Evolutionary conservation across 2,113 vertebrate genomes (phyloP).

Genomic region (Vombatus ursinus): DNA sequence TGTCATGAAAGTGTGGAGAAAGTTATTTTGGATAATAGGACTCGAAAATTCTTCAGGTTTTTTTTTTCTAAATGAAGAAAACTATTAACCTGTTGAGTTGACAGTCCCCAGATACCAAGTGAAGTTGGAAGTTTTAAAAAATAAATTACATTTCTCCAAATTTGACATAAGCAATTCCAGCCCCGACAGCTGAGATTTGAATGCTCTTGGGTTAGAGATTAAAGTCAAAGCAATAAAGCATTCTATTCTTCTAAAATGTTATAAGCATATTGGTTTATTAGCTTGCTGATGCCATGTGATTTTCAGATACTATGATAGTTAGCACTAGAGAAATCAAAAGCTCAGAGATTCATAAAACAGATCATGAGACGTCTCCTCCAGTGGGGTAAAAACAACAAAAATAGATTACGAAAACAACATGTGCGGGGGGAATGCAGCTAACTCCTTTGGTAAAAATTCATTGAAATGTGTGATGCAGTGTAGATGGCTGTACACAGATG

Average conservation of each 20-base stretch:
- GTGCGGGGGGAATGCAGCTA: not conserved
- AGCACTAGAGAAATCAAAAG: not conserved
- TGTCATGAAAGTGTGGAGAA: not conserved
- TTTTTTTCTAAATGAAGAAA: constrained; percentile 19
- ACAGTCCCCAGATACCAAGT: not conserved
- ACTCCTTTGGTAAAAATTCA: not conserved
- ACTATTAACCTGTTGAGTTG: not conserved
- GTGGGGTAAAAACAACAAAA: not conserved
- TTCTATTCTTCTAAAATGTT: not conserved
- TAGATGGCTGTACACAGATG: not conserved
- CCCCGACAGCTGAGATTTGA: not conserved
- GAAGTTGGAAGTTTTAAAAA: not conserved
- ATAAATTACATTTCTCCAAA: not conserved
- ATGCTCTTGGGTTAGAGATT: not conserved
- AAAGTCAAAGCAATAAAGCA: constrained; percentile 7
- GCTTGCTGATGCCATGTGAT: not conserved
- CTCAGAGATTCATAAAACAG: not conserved
- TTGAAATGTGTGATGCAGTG: not conserved
- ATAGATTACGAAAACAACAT: not conserved
- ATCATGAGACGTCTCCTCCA: not conserved
- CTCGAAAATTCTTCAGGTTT: not conserved
- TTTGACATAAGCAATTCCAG: not conserved
- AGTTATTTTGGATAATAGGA: not conserved
- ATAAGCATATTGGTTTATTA: not conserved
- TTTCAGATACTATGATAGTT: not conserved